Percentiles rank a stretch among this genome's conserved stretches.
These are phyloP conservation scores for Syngnathus typhle DNA, from an alignment of 2,113 vertebrate species.

Conservation along the genomic window DNA sequence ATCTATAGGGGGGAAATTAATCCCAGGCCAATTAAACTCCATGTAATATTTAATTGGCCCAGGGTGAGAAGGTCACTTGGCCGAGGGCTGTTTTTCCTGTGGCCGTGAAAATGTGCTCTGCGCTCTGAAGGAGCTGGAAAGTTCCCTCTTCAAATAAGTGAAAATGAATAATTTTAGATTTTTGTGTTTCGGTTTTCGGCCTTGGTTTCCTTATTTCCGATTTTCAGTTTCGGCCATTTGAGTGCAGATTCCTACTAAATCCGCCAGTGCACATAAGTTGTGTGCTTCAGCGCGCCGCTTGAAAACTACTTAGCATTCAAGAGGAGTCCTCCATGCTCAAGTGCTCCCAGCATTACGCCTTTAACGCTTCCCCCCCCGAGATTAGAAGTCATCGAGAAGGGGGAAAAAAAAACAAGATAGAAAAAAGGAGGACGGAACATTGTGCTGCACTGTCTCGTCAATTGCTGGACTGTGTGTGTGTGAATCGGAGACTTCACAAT, in stretches of 20 bases:
- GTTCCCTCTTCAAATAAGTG: too few relatives aligned
- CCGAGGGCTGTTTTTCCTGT: too few relatives aligned
- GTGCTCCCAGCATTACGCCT: conserved; percentile 62
- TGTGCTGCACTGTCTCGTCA: conserved; percentile 16
- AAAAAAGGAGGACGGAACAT: conserved; percentile 51
- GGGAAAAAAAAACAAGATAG: conserved; percentile 23
- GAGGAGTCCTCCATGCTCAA: conserved; percentile 53
- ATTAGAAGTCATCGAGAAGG: background rate
- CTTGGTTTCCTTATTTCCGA: too few relatives aligned
- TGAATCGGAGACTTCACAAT: conserved; percentile 25
- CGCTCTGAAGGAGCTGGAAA: too few relatives aligned
- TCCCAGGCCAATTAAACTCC: too few relatives aligned
- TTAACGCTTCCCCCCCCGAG: conserved; percentile 59
- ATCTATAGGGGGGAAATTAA: too few relatives aligned
- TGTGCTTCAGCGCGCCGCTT: conserved; percentile 48
- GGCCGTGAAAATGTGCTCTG: too few relatives aligned
- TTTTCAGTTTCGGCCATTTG: too few relatives aligned
- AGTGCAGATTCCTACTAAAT: background rate
- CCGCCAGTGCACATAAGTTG: conserved; percentile 2
- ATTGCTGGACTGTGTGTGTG: conserved; percentile 24
- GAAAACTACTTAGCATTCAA: conserved; percentile 64
- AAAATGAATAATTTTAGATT: too few relatives aligned
- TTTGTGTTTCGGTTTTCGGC: too few relatives aligned
- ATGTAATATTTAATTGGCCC: too few relatives aligned
- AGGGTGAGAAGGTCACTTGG: too few relatives aligned